Base-by-base conservation (phyloP, 2,113 vertebrate species). In the Hemichromis elongatus region DNA sequence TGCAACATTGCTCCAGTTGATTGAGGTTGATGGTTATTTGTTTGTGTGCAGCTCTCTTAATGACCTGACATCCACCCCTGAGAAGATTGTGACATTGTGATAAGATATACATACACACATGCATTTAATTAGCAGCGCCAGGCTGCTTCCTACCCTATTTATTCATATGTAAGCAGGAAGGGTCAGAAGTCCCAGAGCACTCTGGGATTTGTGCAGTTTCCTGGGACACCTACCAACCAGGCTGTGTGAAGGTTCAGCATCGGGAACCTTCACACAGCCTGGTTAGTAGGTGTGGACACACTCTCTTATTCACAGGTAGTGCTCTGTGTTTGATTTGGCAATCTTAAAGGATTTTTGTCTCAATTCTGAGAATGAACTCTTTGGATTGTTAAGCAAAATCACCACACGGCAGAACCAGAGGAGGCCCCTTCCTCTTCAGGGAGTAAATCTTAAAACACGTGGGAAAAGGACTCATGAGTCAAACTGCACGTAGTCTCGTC, bases 211-310 rank as follows among this genome's bases (percentile, higher is more conserved):
- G 26, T 59, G 5, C 35, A 0, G 35, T 40, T 66, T 66, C 35
- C 61, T 40, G 61, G 21, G 35, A 66, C 61, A 40, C n/a, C n/a
- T n/a, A n/a, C n/a, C n/a, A n/a, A n/a, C n/a, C n/a, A n/a, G n/a
- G n/a, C n/a, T n/a, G n/a, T n/a, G n/a, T n/a, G n/a, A n/a, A n/a
- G n/a, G n/a, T n/a, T n/a, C n/a, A n/a, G n/a, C n/a, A n/a, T n/a
- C n/a, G n/a, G n/a, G n/a, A 66, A 0, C 11, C 4, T 0, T 40
- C 61, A 14, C 19, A 21, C 33, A 5, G 19, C 33, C 59, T 63
- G 59, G 59, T 63, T 37, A 5, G 19, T 21, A 37, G 30, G 30
- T 35, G 30, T n/a, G 59, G 35, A 63, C 30, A 10, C 53, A 24
- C 1, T 37, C 59, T 18, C 10, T 37, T 21, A 1, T 0, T 63